Evolutionary conservation across 2,797 vertebrate genomes (phyloP).

Genomic region (Falco naumanni): DNA sequence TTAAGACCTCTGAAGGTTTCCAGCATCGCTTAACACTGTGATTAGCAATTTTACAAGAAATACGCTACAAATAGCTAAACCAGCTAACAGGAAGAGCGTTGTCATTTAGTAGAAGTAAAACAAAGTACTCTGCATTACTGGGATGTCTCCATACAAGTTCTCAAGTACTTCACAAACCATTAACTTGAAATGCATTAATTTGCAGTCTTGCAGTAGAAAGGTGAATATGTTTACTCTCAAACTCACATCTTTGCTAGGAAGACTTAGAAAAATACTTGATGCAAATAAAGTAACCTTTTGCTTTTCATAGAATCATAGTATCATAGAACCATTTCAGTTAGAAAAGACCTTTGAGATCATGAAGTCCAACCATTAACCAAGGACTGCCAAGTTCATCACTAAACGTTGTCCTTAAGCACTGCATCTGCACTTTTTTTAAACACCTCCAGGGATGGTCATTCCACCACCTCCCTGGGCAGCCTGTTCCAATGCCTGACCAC

Average conservation of each 20-base stretch:
- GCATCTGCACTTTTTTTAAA: no score
- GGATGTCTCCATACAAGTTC: constrained; percentile 2
- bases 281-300: background rate
- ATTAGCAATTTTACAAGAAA: constrained; percentile 16
- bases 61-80: background rate
- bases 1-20: background rate
- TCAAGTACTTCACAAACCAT: constrained; percentile 46
- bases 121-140: background rate
- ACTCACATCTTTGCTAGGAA: background rate
- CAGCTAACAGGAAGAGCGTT: background rate
- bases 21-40: background rate
- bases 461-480: no score
- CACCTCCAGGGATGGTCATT: no score
- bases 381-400: no score
- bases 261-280: background rate
- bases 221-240: background rate
- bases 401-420: no score
- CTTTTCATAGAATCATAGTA: no score
- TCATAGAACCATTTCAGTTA: no score
- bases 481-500: no score
- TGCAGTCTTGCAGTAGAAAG: background rate
- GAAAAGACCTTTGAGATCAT: no score
- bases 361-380: no score
- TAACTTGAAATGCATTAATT: constrained; percentile 30
- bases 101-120: background rate